A percentile compares a stretch with the other conserved stretches of the same genome.
phyloP scores from a whole-genome alignment of 2,113 vertebrate species.

The Takifugu flavidus region DNA sequence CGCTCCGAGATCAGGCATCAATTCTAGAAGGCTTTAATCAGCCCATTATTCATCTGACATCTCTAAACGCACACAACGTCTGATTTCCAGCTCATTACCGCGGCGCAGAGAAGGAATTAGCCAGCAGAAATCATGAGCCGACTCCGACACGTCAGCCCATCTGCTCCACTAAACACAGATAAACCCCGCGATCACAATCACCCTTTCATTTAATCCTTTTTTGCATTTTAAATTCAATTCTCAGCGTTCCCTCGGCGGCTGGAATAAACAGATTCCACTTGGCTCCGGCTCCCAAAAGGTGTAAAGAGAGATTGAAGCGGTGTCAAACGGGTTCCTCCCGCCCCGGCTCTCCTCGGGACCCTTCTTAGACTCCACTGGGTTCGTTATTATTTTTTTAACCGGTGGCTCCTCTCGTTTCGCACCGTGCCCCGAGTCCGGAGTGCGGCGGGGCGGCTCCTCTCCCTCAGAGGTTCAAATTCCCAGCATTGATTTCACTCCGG shows the following conservation, averaged over 20 bases:
- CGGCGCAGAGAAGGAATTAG: slow-evolving; percentile 16
- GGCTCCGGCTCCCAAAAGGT: slow-evolving; percentile 39
- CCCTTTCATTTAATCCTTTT: slow-evolving; percentile 18
- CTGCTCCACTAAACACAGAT: slow-evolving; percentile 19
- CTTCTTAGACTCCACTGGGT: slow-evolving; percentile 37
- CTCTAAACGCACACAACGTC: slow-evolving; percentile 17
- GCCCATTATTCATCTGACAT: slow-evolving; percentile 30
- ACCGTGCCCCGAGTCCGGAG: slow-evolving; percentile 49
- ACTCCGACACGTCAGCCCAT: slow-evolving; percentile 37
- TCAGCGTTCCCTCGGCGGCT: slow-evolving; percentile 28
- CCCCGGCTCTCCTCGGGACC: slow-evolving; percentile 35
- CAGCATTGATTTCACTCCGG: slow-evolving; percentile 17
- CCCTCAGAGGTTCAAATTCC: slow-evolving; percentile 42
- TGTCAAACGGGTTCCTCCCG: slow-evolving; percentile 51
- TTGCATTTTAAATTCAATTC: slow-evolving; percentile 40
- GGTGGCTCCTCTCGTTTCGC: slow-evolving; percentile 42
- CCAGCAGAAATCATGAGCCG: slow-evolving; percentile 33
- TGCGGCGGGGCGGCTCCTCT: slow-evolving; percentile 14
- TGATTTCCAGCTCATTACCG: slow-evolving; percentile 22
- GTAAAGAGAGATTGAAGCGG: slow-evolving; percentile 56
- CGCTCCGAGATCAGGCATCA: slow-evolving; percentile 7
- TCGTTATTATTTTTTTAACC: slow-evolving; percentile 30
- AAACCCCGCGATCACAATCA: slow-evolving; percentile 30
- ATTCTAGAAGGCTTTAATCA: slow-evolving; percentile 26
- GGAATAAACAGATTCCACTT: slow-evolving; percentile 32